Base-by-base conservation (phyloP, 1,140 invertebrate species). In the Sitobion miscanthi region DNA sequence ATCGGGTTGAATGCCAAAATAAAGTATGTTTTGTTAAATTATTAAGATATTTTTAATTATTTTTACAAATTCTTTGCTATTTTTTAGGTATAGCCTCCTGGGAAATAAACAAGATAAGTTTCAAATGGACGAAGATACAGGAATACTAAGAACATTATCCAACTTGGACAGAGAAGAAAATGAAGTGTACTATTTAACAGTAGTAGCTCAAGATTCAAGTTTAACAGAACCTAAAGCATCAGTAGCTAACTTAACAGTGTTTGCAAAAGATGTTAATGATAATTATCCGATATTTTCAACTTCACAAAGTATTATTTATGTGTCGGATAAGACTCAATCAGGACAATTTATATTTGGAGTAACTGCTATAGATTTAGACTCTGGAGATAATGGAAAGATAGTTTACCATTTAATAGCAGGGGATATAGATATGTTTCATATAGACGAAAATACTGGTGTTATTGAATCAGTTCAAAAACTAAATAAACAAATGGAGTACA, bases 151-250 rank as follows among this genome's bases (percentile, higher is more conserved):
- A 2, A 98, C 98, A 0, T 95, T 96, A 86, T 95, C 96, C 11
- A 95, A 96, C 0, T 95, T 99, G 77, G 98, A 99, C 95, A 96
- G 98, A 52, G 98, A 99, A 95, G 96, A 97, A 94, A 96, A 96
- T 62, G 95, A 96, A 57, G 95, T 96, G 1, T 99, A 98, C 95
- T 96, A 97, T 94, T 95, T 99, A 93, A 98, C 97, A 4, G 95
- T 99, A 11, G 97, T 98, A 95, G 98, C 98, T 0, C 97, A 97
- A 95, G 98, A 99, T 95, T 98, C 97, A 88, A 98, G 98, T 77
- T 96, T 97, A 14, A 98, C 97, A 2, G 97, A 98, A 94, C 97
- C 97, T 0, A 95, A 96, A 94, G 97, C 97, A 2, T 96, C 97
- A 14, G 97, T 97, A 5, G 97, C 98, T 1, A 98, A 98, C 95